Evolutionary conservation across 1,140 invertebrate genomes (phyloP).

Genomic region (Hirudo medicinalis): DNA sequence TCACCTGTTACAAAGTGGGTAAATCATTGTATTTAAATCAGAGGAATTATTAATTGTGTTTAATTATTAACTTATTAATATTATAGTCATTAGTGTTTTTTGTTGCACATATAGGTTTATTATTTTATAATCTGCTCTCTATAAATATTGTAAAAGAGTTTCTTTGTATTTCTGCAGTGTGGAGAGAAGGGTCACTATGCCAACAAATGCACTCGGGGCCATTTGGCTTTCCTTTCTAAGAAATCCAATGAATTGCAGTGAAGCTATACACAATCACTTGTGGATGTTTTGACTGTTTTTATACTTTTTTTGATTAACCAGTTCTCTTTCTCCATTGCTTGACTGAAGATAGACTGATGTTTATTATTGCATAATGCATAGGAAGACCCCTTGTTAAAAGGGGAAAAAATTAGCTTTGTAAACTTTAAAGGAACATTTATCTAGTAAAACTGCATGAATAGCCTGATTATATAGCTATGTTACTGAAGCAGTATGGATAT

Average conservation of each 20-base stretch:
- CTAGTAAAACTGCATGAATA: no score
- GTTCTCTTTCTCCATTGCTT: background rate
- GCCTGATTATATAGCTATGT: no score
- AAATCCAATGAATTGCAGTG: no score
- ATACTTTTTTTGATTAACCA: background rate
- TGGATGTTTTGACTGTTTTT: constrained; percentile 17
- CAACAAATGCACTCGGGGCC: constrained; percentile 93
- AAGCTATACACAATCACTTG: background rate
- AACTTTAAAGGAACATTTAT: no score
- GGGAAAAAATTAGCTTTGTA: no score
- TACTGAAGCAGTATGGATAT: no score
- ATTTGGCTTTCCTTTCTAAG: constrained; percentile 67
- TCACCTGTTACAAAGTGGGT: constrained; percentile 73
- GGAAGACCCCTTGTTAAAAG: no score
- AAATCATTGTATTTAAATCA: background rate
- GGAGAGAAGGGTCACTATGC: constrained; percentile 98
- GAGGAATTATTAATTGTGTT: background rate
- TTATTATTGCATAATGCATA: no score
- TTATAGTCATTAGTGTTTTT: background rate
- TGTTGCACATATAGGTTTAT: background rate
- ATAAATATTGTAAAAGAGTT: background rate
- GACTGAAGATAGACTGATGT: background rate
- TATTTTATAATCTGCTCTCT: background rate
- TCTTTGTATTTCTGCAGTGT: constrained; percentile 51
- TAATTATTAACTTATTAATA: background rate